Evolutionary conservation across 2,888 invertebrate species (phyloP).

Genomic region (Syrphus vitripennis): DNA sequence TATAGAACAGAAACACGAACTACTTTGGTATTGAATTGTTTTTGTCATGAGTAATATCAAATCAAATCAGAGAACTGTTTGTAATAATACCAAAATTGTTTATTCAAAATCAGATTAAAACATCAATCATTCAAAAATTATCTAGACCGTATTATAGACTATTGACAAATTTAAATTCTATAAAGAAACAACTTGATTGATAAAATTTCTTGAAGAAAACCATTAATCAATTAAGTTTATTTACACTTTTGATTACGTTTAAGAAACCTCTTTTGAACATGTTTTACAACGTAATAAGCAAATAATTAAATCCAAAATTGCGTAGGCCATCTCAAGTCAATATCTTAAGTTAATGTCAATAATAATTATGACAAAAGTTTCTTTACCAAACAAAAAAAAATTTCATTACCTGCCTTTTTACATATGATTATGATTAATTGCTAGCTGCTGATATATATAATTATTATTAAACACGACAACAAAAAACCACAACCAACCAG

Average conservation of each 20-base stretch:
- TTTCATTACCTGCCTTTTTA: not conserved
- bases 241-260: not conserved
- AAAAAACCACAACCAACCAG: not conserved
- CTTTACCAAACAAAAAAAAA: not conserved
- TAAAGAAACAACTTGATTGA: not conserved
- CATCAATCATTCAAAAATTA: not conserved
- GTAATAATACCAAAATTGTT: too few relatives aligned
- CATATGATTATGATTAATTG: not conserved
- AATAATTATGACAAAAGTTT: not conserved
- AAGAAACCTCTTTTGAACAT: not conserved
- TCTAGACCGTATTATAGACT: not conserved
- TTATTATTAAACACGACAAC: not conserved
- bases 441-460: not conserved
- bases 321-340: not conserved
- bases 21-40: too few relatives aligned
- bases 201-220: not conserved
- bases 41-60: too few relatives aligned
- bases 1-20: too few relatives aligned
- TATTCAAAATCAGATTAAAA: not conserved
- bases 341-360: conserved; percentile 1
- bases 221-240: not conserved
- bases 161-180: not conserved
- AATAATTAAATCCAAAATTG: not conserved
- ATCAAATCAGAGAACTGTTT: too few relatives aligned
- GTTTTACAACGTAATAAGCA: not conserved